A percentile compares a stretch with the other conserved stretches of the same genome.
Evolutionary conservation across 2,113 vertebrate species (phyloP).

Genomic region (Acrocephalus kingi): DNA sequence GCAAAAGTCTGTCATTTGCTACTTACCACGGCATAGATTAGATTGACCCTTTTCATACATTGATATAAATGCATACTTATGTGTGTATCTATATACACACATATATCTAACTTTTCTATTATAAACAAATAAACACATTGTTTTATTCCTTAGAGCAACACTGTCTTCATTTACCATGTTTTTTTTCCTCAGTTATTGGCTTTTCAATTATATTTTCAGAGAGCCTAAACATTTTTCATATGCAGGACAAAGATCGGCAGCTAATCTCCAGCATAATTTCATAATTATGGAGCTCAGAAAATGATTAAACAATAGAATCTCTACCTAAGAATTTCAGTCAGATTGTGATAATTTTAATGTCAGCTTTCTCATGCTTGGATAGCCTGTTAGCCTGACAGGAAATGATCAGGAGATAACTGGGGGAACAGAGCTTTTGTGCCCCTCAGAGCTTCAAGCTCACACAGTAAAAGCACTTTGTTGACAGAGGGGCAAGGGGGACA

Average conservation of each 20-base stretch:
- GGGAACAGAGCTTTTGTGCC: not conserved
- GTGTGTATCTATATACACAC: no score
- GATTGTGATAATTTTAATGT: not conserved
- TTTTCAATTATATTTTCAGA: not conserved
- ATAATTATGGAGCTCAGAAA: not conserved
- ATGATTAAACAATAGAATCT: not conserved
- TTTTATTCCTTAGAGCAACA: not conserved
- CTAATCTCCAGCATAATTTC: not conserved
- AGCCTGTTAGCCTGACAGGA: not conserved
- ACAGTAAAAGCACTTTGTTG: not conserved
- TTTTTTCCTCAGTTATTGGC: not conserved
- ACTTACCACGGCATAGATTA: not conserved
- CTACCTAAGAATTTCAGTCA: not conserved
- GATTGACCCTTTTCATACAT: not conserved
- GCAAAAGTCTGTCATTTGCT: not conserved
- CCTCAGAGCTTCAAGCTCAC: rapidly evolving
- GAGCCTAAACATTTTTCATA: not conserved
- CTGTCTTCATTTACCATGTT: not conserved
- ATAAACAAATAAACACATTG: not conserved
- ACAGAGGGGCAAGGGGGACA: rapidly evolving
- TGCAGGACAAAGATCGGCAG: not conserved
- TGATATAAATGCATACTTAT: rapidly evolving
- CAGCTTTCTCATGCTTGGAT: not conserved
- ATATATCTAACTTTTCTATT: not conserved
- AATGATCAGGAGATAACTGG: not conserved